Conservation (phyloP, 2,888 invertebrate species). For the Pediacus dermestoides region DNA sequence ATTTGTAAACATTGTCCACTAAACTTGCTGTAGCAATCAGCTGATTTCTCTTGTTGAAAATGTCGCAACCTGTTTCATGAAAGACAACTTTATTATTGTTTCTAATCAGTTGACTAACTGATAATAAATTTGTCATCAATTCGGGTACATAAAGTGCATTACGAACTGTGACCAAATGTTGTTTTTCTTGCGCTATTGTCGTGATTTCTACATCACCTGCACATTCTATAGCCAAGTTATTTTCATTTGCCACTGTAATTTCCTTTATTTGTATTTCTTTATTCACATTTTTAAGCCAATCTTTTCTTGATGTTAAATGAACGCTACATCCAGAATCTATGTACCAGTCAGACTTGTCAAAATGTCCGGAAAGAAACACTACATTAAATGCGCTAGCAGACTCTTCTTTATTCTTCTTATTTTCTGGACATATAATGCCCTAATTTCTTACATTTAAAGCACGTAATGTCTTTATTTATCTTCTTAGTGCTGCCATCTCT, state of each 20-base stretch:
- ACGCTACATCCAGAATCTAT: too few species aligned
- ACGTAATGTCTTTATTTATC: too few species aligned
- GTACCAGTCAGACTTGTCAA: too few species aligned
- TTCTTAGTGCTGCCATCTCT: too few species aligned
- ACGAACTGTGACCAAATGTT: conserved; percentile 12
- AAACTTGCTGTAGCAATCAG: conserved; percentile 20
- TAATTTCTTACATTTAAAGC: too few species aligned
- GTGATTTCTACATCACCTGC: conserved; percentile 24
- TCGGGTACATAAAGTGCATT: conserved; percentile 21
- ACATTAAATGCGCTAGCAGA: conserved; percentile 23
- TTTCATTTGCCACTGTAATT: conserved; percentile 23
- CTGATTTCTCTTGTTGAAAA: conserved; percentile 17
- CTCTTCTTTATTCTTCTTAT: background rate
- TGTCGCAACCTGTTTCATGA: conserved; percentile 17
- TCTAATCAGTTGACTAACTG: conserved; percentile 25
- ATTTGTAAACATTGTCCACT: conserved; percentile 23
- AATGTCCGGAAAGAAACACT: too few species aligned
- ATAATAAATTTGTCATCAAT: conserved; percentile 24
- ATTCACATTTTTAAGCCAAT: conserved; percentile 14
- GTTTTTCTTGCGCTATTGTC: conserved; percentile 7
- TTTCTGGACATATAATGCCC: conserved; percentile 13
- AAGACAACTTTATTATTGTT: conserved; percentile 24
- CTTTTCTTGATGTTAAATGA: too few species aligned
- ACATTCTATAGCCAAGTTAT: conserved; percentile 21
- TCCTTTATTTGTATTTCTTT: conserved; percentile 14